These are phyloP conservation scores for Sebastes itinus DNA, from an alignment of 2,797 vertebrate species.

Conservation along the genomic window DNA sequence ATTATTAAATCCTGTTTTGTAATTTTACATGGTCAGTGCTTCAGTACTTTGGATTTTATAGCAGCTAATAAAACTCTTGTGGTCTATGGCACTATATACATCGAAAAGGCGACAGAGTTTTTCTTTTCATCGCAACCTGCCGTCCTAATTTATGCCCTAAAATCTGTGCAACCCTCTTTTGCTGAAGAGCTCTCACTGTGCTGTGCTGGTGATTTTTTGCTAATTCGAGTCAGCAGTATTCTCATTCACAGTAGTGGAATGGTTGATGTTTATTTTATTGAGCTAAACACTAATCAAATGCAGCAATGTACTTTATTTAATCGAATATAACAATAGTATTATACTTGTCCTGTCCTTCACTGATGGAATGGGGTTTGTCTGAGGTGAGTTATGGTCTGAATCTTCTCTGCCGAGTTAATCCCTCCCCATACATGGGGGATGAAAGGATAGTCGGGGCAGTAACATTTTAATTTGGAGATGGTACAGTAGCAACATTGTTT, in stretches of 20 bases:
- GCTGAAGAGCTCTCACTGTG: background rate
- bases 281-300: background rate
- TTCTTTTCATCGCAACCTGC: background rate
- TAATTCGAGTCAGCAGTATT: background rate
- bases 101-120: background rate
- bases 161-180: background rate
- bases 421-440: slow-evolving; percentile 64
- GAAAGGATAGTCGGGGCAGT: slow-evolving; percentile 65
- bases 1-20: background rate
- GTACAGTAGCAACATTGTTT: slow-evolving; percentile 75
- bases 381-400: slow-evolving; percentile 62
- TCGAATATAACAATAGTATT: background rate
- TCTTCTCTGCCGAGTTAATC: slow-evolving; percentile 75
- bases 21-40: background rate
- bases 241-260: background rate
- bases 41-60: background rate
- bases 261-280: background rate
- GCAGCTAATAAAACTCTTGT: background rate
- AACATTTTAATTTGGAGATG: slow-evolving; percentile 86
- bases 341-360: slow-evolving; percentile 31
- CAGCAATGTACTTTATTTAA: background rate
- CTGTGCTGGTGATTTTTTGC: background rate
- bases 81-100: background rate
- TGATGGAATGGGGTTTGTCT: slow-evolving; percentile 38
- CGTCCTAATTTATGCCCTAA: background rate